Evolutionary conservation across 2,797 vertebrate species (phyloP), one percentile per base, ranked within the genome.

Genomic region (Pangasius krempfi): DNA sequence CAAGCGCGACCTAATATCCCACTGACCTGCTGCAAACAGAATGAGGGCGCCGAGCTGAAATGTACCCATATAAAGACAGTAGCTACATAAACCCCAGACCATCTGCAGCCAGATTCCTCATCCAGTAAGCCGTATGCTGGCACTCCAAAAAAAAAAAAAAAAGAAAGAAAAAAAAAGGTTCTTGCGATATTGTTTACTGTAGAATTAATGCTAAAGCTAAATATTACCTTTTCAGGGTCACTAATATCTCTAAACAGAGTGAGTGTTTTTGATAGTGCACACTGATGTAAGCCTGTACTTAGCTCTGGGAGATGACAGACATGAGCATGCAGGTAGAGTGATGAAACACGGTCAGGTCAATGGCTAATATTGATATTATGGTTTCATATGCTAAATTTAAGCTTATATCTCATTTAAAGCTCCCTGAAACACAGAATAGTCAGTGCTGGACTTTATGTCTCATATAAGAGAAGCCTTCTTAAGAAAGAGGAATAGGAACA

Each of bases 1-100:
- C 79, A 88, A 89, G 37, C 60, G 6, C n/a, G 75, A 90, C 83
- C 87, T 82, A 90, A 86, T 79, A 88, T 88, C 64, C 88, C 76
- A 90, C 86, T 91, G 86, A 89, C 91, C 91, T 87, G 85, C 72
- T 89, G 87, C 27, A 88, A 87, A 58, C 70, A 47, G 14, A 40
- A 75, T 25, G 81, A 90, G 66, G 73, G 30, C 37, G 56, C 30
- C 6, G 68, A 88, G 75, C 37, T 86, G 33, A 88, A 89, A 86
- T 54, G 68, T 87, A 81, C 25, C 78, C 60, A 80, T 87, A 89
- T 87, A 84, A 86, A 89, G 72, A 91, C 62, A 84, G 52, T 27
- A 54, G 33, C 47, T 84, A 82, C 64, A 66, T 78, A 58, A 86
- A 85, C 75, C 73, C 58, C 33, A 40, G 81, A 72, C 72, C 78